These are phyloP conservation scores for Vidua chalybeata DNA, from an alignment of 2,113 vertebrate genomes.

Conservation along the genomic window DNA sequence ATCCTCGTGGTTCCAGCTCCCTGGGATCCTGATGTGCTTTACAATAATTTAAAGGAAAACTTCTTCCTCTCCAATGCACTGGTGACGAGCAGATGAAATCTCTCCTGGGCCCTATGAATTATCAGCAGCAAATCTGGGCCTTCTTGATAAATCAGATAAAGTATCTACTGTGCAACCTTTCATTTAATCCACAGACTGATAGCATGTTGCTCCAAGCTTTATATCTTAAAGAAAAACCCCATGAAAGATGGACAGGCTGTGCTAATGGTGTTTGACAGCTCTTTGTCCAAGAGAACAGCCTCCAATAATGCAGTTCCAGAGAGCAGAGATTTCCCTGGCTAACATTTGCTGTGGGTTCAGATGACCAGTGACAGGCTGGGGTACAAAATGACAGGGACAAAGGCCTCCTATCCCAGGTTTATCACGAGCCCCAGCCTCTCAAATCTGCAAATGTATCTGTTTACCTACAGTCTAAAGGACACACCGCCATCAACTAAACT, in stretches of 20 bases:
- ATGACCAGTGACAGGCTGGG: background rate
- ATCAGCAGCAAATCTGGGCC: background rate
- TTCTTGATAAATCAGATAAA: background rate
- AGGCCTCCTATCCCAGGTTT: background rate
- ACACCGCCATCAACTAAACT: too few relatives aligned
- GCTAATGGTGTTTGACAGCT: background rate
- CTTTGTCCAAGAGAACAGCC: background rate
- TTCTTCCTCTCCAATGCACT: background rate
- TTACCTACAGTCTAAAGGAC: too few relatives aligned
- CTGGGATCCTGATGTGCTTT: background rate
- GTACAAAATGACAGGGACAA: background rate
- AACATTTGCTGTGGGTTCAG: background rate
- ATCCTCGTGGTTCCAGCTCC: background rate
- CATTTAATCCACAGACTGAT: background rate
- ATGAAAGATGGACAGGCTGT: background rate
- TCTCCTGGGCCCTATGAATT: background rate
- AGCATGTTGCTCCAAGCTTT: background rate
- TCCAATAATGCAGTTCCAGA: background rate
- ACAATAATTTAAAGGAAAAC: background rate
- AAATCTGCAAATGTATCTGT: background rate
- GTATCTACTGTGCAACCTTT: background rate
- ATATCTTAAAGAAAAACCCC: background rate
- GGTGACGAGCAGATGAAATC: background rate
- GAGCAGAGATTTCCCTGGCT: background rate
- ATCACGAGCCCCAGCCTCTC: background rate